phyloP scores from a whole-genome alignment of 1,140 invertebrate genomes.

The Condylostylus longicornis region DNA sequence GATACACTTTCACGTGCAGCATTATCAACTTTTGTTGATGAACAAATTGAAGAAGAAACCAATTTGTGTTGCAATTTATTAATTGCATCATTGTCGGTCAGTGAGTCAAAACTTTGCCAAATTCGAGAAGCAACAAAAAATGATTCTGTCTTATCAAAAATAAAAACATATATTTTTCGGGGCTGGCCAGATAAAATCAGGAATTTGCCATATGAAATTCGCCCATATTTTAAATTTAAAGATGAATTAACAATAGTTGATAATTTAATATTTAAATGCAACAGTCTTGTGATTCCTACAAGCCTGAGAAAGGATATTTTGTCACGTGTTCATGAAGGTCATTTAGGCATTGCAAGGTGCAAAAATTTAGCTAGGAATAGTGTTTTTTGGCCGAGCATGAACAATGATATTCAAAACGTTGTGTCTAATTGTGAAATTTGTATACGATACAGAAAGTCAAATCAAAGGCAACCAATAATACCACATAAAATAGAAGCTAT shows the following conservation, averaged over 20 bases:
- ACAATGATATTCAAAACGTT: slow-evolving; percentile 31
- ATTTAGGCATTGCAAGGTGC: slow-evolving; percentile 33
- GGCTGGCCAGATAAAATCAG: slow-evolving; percentile 29
- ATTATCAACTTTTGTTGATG: slow-evolving; percentile 8
- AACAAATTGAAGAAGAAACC: slow-evolving; percentile 11
- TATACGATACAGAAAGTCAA: slow-evolving; percentile 4
- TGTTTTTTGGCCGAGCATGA: slow-evolving; percentile 33
- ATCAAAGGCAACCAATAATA: slow-evolving; percentile 3
- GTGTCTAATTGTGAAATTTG: slow-evolving; percentile 24
- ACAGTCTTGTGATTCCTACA: slow-evolving; percentile 27
- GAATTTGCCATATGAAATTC: slow-evolving; percentile 11
- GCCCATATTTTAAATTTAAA: slow-evolving; percentile 19
- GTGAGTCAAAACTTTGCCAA: slow-evolving; percentile 12
- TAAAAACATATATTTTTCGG: slow-evolving; percentile 16
- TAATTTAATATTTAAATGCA: slow-evolving; percentile 24
- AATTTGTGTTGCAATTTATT: slow-evolving; percentile 13
- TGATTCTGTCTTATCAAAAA: slow-evolving; percentile 16
- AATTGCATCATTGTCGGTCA: slow-evolving; percentile 9
- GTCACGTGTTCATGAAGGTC: slow-evolving; percentile 28
- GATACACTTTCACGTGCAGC: slow-evolving; percentile 31
- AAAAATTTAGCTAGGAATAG: slow-evolving; percentile 24
- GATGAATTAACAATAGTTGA: slow-evolving; percentile 23
- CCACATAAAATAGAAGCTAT: slow-evolving; percentile 4
- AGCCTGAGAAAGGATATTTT: slow-evolving; percentile 22
- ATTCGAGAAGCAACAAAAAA: slow-evolving; percentile 16